A percentile compares a stretch with the other conserved stretches of the same genome.
Conservation (phyloP, 2,797 vertebrate species). For the Myotis myotis region DNA sequence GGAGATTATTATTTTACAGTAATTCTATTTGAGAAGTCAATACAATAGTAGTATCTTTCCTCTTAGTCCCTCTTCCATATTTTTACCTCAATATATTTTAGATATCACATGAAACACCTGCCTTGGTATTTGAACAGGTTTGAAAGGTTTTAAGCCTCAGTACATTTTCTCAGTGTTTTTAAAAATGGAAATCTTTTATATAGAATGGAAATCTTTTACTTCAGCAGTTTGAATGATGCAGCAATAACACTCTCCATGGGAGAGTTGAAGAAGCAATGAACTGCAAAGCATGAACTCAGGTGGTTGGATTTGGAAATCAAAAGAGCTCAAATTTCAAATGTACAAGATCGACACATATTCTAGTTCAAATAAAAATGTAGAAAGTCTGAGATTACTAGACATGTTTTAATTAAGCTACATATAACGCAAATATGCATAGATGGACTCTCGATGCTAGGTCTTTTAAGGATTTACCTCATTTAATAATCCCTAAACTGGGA, state of each 20-base stretch:
- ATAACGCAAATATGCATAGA: not conserved
- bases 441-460: rapidly evolving
- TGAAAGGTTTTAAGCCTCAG: not conserved
- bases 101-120: not conserved
- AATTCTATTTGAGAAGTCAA: not conserved
- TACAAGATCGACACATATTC: not conserved
- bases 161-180: slow-evolving; percentile 37
- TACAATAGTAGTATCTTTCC: not conserved
- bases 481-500: not conserved
- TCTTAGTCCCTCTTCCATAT: not conserved
- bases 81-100: not conserved
- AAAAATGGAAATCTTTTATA: slow-evolving; percentile 37
- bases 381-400: not conserved
- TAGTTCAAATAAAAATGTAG: not conserved
- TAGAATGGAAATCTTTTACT: slow-evolving; percentile 40
- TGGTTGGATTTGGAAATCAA: not conserved
- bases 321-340: slow-evolving; percentile 28
- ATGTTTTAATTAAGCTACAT: not conserved
- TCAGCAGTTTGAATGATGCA: not conserved
- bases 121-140: not conserved
- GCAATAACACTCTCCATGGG: not conserved
- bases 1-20: not conserved
- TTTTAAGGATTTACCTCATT: not conserved
- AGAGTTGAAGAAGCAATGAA: not conserved
- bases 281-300: not conserved